Evolutionary conservation across 2,888 invertebrate genomes (phyloP).

Genomic region (Catocala fraxini): DNA sequence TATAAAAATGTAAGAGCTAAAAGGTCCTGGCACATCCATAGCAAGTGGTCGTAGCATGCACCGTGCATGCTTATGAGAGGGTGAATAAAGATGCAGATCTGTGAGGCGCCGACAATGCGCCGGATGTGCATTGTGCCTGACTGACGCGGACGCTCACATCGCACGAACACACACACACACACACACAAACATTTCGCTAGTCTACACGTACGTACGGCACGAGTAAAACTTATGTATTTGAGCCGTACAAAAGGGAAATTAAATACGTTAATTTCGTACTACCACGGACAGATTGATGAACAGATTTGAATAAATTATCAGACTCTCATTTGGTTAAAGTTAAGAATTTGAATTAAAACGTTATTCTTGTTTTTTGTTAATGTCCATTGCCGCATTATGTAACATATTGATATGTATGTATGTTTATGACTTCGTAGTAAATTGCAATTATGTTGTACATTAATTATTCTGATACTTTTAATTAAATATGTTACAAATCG

Average conservation of each 20-base stretch:
- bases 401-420: too few species aligned
- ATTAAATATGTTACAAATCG: too few species aligned
- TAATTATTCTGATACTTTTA: too few species aligned
- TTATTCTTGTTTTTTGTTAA: too few species aligned
- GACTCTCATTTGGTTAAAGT: constrained; percentile 2
- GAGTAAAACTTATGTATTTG: too few species aligned
- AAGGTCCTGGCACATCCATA: constrained; percentile 5
- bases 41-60: constrained; percentile 29
- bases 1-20: too few species aligned
- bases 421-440: too few species aligned
- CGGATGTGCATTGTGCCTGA: constrained; percentile 59
- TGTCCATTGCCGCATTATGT: too few species aligned
- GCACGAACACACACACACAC: constrained; percentile 24
- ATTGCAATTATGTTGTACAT: too few species aligned
- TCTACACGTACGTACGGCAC: too few species aligned
- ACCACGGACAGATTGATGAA: not conserved
- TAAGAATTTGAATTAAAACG: not conserved
- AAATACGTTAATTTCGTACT: not conserved
- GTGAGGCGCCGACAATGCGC: constrained; percentile 50
- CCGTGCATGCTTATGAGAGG: constrained; percentile 46
- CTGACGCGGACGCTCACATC: constrained; percentile 39
- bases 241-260: not conserved
- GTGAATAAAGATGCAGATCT: constrained; percentile 70
- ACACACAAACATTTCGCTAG: too few species aligned
- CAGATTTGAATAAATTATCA: not conserved